Evolutionary conservation across 2,113 vertebrate genomes (phyloP).

Genomic region (Stictonetta naevosa): DNA sequence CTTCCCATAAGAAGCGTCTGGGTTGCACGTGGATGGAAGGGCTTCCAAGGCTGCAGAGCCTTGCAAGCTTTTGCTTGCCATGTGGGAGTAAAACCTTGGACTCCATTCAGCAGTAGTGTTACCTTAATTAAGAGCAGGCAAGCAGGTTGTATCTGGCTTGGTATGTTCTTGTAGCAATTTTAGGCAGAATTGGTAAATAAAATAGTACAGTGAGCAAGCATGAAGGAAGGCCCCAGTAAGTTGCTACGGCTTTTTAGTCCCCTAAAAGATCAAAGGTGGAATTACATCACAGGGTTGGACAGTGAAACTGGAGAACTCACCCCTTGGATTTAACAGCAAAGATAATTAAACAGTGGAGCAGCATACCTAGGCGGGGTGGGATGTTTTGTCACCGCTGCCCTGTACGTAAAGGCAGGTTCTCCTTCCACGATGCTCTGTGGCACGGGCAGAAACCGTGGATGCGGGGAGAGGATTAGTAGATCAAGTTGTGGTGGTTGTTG

Average conservation of each 20-base stretch:
- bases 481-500: not conserved
- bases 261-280: slow-evolving; percentile 15
- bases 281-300: slow-evolving; percentile 6
- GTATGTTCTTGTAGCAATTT: not conserved
- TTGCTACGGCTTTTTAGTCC: not conserved
- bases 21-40: not conserved
- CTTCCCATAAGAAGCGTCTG: not conserved
- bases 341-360: not conserved
- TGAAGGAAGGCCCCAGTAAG: not conserved
- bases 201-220: not conserved
- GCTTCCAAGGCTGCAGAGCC: not conserved
- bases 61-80: slow-evolving; percentile 30
- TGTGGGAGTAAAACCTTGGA: not conserved
- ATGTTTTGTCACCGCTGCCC: slow-evolving; percentile 23
- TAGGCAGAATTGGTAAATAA: not conserved
- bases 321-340: not conserved
- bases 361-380: slow-evolving; percentile 21
- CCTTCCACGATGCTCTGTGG: not conserved
- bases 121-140: not conserved
- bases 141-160: not conserved
- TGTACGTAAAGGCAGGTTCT: not conserved
- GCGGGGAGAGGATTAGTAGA: not conserved
- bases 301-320: slow-evolving; percentile 1
- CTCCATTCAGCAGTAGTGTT: not conserved
- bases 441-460: not conserved